Base-by-base conservation (phyloP, 2,888 invertebrate species). In the Parasteatoda lunata region DNA sequence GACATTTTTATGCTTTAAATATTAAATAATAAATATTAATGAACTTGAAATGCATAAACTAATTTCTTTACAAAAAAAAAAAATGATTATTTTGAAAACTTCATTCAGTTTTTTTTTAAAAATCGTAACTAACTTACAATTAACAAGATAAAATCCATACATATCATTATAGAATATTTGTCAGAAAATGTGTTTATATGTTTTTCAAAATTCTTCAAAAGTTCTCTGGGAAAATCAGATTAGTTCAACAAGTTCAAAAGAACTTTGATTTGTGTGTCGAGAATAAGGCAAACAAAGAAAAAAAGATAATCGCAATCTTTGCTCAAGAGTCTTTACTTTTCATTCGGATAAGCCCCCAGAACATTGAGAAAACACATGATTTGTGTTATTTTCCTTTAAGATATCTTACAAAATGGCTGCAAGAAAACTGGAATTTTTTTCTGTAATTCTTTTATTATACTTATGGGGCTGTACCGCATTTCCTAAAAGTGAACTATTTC, bases 401-500 rank as follows among this genome's bases (percentile, higher is more conserved):
- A n/a, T 59, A 51, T 13, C 66, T 15, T 15, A n/a, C 5, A 80
- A 73, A 45, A 85, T 85, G 85, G 85, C 85, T 59, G 72, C 45
- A 51, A 45, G 45, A 45, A 30, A 4, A 54, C 5, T 79, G 45
- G 45, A 78, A 45, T 7, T 52, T 48, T 9, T 65, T 11, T 66
- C 54, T 2, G 5, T 75, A 5, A 7, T 59, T 9, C 5, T 64
- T 69, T n/a, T 72, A 2, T 75, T 11, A 8, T 11, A 47, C 13
- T 47, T 83, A 51, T 52, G 47, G 15, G 48, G 45, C 11, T 69
- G 59, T 2, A 8, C 49, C 13, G 81, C 78, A 5, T 49, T 88
- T 3, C 68, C 83, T 3, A 88, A 84, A 65, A 54, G 77, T 11
- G 88, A 89, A 15, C 70, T 89, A 54, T 89, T 78, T 77, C 88